These are phyloP conservation scores for Drosophila cognata DNA, from an alignment of 2,888 invertebrate genomes.

Conservation along the genomic window DNA sequence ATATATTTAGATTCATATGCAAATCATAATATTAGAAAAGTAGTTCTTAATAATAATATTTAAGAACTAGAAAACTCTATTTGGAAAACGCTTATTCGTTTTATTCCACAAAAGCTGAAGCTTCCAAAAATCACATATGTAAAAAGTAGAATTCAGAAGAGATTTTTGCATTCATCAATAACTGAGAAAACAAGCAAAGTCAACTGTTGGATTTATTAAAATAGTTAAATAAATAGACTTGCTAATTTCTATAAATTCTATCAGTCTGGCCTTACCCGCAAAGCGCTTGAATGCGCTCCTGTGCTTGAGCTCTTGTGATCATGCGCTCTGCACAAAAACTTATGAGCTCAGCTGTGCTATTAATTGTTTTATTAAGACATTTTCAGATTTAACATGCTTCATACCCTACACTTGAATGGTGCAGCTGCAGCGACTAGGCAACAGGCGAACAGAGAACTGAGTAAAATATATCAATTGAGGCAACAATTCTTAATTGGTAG, in stretches of 20 bases:
- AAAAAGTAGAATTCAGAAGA: background rate
- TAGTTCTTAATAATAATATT: background rate
- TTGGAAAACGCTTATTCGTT: rapidly evolving
- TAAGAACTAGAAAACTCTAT: background rate
- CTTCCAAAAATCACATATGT: background rate
- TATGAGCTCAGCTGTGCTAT: slow-evolving; percentile 80
- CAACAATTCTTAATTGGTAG: background rate
- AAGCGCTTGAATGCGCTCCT: slow-evolving; percentile 55
- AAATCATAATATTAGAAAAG: background rate
- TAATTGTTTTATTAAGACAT: slow-evolving; percentile 81
- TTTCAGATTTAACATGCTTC: slow-evolving; percentile 77
- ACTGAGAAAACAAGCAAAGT: background rate
- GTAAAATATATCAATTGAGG: background rate
- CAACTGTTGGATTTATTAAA: background rate
- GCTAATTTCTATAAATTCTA: background rate
- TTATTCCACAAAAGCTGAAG: background rate
- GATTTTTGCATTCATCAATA: background rate
- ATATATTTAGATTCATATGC: rapidly evolving
- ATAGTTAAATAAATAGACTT: background rate
- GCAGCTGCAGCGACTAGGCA: slow-evolving; percentile 5
- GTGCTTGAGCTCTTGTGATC: slow-evolving; percentile 50
- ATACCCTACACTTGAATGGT: slow-evolving; percentile 47
- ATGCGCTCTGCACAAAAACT: slow-evolving; percentile 61
- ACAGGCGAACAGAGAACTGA: background rate
- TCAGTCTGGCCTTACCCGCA: slow-evolving; percentile 3